Evolutionary conservation across 1,140 invertebrate genomes (phyloP), one percentile per base, ranked within the genome.

Genomic region (Drosophila insularis): DNA sequence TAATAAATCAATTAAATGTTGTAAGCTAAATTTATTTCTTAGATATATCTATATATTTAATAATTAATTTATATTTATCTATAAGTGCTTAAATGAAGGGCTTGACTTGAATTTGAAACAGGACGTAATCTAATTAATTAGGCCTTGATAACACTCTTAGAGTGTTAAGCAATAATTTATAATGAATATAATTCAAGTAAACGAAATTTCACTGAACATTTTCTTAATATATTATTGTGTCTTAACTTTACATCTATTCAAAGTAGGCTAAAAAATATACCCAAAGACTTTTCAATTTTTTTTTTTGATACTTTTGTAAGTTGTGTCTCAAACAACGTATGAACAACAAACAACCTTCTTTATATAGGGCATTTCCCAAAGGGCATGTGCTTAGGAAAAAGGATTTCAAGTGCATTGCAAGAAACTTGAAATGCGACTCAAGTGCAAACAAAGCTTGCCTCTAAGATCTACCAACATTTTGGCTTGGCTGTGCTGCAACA

Each of bases 351-450:
- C 17, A 58, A 35, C 55, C 55, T 58, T 58, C 7, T 19, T 35
- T 14, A 21, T 32, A 31, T 21, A n/a, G 23, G 31, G 23, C 54
- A 31, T 35, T 35, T 11, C 6, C 50, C 40, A 59, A 61, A 66
- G 70, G 67, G 59, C 67, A 66, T 68, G 69, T 68, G 56, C 68
- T 56, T 68, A 27, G 62, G 65, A 64, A 76, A 76, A 77, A 72
- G 43, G 74, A 77, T 79, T 79, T 79, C 77, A 79, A 79, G 77
- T 69, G 70, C 77, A 79, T 66, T 59, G 73, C 56, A 76, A 76
- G 72, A 62, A 73, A 68, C 77, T 73, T 79, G 74, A 79, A 70
- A 43, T 61, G 69, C 56, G 60, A 71, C 63, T 55, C 65, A 77
- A 79, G 77, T 77, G 74, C 75, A 77, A 79, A 77, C 77, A 79